Base-by-base conservation (phyloP, 2,113 vertebrate genomes). In the Scalopus aquaticus region DNA sequence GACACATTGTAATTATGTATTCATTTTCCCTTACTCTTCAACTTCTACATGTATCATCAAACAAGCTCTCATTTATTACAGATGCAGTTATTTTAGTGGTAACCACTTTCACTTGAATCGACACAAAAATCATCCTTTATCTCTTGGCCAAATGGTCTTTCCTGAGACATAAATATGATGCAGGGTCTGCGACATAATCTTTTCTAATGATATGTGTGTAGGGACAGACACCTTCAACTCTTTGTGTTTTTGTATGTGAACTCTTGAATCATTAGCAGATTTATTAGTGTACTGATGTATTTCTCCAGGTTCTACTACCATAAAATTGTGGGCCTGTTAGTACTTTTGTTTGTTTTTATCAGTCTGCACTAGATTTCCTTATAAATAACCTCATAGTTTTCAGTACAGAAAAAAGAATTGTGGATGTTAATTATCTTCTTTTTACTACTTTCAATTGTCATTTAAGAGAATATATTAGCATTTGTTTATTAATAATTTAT, bases 1-100 rank as follows among this genome's bases (percentile, higher is more conserved):
- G 92, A 93, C 95, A 93, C 70, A 19, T 69, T 94, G 51, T 94
- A 95, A 95, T 92, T 96, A 88, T 70, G 64, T 67, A n/a, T 74
- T 95, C 90, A 81, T 95, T 93, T 96, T 94, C 9, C 20, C 69
- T 96, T 87, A 44, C 78, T 93, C 82, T 94, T 91, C 3, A 4
- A 91, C 91, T 92, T 86, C 51, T 89, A 76, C 67, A 22, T 58
- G 37, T 93, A 54, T 91, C 84, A 92, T 87, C 94, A 85, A 64
- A 91, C 77, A 90, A 51, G 67, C 49, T 95, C 95, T 85, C 56
- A 85, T 89, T n/a, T 86, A 74, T 92, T 95, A 70, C 39, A 88
- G 72, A 76, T 89, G 76, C 84, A 82, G 92, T 95, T 91, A 73
- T 65, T 90, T 74, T 92, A 91, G 65, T 67, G 79, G 77, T 69